Percentiles rank a stretch among this genome's conserved stretches.
These are phyloP conservation scores for Hippocampus zosterae DNA, from an alignment of 2,113 vertebrate genomes.

Conservation along the genomic window DNA sequence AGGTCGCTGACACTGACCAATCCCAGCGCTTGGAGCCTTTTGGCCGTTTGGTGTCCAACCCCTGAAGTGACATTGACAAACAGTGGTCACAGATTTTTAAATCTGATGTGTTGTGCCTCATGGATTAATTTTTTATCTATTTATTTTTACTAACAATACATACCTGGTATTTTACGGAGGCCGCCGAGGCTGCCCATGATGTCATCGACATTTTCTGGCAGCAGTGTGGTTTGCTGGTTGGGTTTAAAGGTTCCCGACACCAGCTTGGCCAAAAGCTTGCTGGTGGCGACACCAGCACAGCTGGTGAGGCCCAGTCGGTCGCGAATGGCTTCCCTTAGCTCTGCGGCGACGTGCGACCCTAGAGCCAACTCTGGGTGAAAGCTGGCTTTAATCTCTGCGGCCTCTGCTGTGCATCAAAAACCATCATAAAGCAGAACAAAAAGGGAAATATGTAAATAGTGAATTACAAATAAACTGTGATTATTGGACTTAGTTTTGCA, in stretches of 20 bases:
- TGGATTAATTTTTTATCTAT: no score
- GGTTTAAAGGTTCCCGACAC: conserved; percentile 85
- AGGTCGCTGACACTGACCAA: conserved; percentile 72
- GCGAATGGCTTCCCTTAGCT: conserved; percentile 74
- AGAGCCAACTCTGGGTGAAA: conserved; percentile 66
- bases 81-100: not conserved
- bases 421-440: not conserved
- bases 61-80: conserved; percentile 59
- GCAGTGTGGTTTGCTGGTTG: conserved; percentile 84
- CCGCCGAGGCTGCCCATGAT: conserved; percentile 70
- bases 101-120: no score
- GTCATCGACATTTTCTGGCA: conserved; percentile 74
- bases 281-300: conserved; percentile 82
- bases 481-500: conserved; percentile 25
- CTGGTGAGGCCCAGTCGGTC: conserved; percentile 78
- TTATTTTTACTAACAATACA: not conserved
- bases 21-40: conserved; percentile 76
- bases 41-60: conserved; percentile 79
- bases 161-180: conserved; percentile 80
- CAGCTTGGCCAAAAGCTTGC: conserved; percentile 84
- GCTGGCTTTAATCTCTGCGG: conserved; percentile 49
- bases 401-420: conserved; percentile 49
- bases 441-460: not conserved
- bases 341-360: conserved; percentile 81
- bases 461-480: no score